phyloP scores from a whole-genome alignment of 1,140 invertebrate species.

The Scaptomyza hsui region DNA sequence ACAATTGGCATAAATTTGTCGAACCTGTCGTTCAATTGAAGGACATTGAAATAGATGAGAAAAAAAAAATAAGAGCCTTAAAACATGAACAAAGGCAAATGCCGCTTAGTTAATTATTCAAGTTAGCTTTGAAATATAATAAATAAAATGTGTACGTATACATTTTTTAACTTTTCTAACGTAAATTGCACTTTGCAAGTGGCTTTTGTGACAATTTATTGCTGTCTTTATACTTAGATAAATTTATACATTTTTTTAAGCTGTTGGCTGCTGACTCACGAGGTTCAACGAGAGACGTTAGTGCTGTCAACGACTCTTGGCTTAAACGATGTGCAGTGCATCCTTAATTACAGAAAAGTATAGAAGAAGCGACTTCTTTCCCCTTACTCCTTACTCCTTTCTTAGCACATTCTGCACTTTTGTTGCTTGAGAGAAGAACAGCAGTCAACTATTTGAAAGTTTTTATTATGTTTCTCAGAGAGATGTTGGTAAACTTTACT shows the following conservation, averaged over 20 bases:
- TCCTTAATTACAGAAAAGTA: slow-evolving; percentile 67
- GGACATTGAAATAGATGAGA: slow-evolving; percentile 26
- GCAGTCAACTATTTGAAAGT: slow-evolving; percentile 44
- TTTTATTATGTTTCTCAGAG: slow-evolving; percentile 56
- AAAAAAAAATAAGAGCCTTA: background rate
- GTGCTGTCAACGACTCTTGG: slow-evolving; percentile 71
- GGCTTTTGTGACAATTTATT: slow-evolving; percentile 57
- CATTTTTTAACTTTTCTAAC: slow-evolving; percentile 46
- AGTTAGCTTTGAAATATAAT: slow-evolving; percentile 19
- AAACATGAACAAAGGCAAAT: slow-evolving; percentile 18
- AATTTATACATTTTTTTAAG: slow-evolving; percentile 35
- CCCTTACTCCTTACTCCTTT: background rate
- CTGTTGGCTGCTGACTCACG: slow-evolving; percentile 54
- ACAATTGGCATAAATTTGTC: slow-evolving; percentile 57
- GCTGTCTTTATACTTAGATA: slow-evolving; percentile 52
- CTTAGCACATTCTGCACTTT: background rate
- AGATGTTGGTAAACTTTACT: slow-evolving; percentile 38
- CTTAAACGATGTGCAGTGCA: slow-evolving; percentile 66
- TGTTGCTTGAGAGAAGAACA: slow-evolving; percentile 24
- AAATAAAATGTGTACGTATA: slow-evolving; percentile 23
- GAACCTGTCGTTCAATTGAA: slow-evolving; percentile 16
- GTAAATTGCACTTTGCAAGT: slow-evolving; percentile 62
- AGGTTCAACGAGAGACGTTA: slow-evolving; percentile 34
- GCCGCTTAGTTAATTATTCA: slow-evolving; percentile 26
- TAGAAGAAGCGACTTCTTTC: slow-evolving; percentile 4